Base-by-base conservation (phyloP, 2,888 invertebrate genomes). In the Scaptodrosophila latifasciaeformis region DNA sequence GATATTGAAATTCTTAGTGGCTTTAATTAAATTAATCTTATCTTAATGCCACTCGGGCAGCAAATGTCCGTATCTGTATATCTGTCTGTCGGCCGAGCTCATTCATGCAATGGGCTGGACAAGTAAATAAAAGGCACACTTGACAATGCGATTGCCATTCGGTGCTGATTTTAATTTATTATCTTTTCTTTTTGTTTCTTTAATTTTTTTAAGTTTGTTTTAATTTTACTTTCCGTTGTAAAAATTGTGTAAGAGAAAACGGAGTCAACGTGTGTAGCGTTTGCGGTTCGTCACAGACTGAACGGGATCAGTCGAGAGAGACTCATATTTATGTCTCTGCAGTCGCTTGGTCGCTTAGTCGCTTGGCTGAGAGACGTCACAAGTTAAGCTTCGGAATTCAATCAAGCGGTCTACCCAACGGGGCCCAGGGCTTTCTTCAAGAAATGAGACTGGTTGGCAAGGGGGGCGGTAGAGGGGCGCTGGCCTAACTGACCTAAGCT, bases 231-330 rank as follows among this genome's bases (percentile, higher is more conserved):
- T 7, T 24, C 24, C 24, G 24, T 3, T 7, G 24, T 24, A 7
- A 24, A 24, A 24, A 7, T 24, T 24, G 4, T 24, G 24, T 24
- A 24, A 24, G 24, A 7, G 24, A 7, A 7, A 7, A 24, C 4
- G 7, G 24, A 40, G 30, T 31, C n/a, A 0, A 15, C 18, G 55
- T 62, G 45, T 52, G 45, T 47, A 42, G 51, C 55, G 46, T 54
- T 70, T 61, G 70, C 65, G 75, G 58, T 45, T 37, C 65, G 66
- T 45, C 63, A 61, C 58, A 59, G 62, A 84, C 82, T 84, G 74
- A 84, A 49, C 52, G 42, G 59, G 58, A 67, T 67, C 62, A 57
- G 66, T 56, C 67, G 67, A 49, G 39, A 46, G 40, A 47, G 47
- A 50, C 72, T 66, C 70, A 71, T 81, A 81, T 78, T 65, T 79